These are phyloP conservation scores for Muscicapa adusta DNA, from an alignment of 2,113 vertebrate species.

Conservation along the genomic window DNA sequence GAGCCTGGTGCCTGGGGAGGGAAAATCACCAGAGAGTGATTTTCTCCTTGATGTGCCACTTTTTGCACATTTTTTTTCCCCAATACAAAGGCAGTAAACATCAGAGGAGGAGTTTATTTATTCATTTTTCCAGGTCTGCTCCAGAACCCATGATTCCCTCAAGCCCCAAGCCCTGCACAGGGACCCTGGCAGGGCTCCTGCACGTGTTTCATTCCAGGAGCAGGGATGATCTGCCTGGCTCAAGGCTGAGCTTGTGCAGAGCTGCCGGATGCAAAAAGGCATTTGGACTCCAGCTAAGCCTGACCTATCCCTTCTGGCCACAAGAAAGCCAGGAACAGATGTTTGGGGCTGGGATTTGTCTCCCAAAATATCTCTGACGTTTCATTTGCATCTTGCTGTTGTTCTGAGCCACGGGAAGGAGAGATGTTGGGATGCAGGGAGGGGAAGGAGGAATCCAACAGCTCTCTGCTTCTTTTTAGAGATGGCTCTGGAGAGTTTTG, in stretches of 20 bases:
- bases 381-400: neutral
- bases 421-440: rapidly evolving
- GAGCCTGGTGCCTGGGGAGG: neutral
- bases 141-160: neutral
- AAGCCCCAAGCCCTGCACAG: rapidly evolving
- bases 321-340: neutral
- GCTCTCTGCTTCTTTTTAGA: neutral
- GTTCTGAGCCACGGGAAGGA: rapidly evolving
- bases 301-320: neutral
- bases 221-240: rapidly evolving
- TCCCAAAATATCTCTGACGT: neutral
- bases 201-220: neutral
- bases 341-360: neutral
- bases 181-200: neutral
- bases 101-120: neutral
- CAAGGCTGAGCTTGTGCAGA: slow-evolving; percentile 8
- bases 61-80: neutral
- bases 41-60: neutral
- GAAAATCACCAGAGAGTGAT: neutral
- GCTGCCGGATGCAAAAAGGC: neutral
- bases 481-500: neutral
- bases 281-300: neutral
- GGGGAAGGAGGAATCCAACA: neutral
- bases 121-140: neutral
- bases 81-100: neutral